Evolutionary conservation across 2,113 vertebrate genomes (phyloP).

Genomic region (Seriola rivoliana): DNA sequence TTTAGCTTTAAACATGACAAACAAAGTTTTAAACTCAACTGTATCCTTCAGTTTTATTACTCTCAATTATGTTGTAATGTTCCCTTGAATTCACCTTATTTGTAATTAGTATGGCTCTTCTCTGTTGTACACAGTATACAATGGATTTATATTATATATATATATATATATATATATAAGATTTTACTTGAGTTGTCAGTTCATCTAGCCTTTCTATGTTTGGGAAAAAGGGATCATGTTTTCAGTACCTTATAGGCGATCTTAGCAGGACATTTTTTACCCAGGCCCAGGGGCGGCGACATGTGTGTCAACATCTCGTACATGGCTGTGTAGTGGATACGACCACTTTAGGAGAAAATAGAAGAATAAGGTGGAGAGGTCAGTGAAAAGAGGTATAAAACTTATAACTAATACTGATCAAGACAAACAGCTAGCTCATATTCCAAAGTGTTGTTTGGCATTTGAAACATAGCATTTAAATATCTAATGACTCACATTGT

Average conservation of each 20-base stretch:
- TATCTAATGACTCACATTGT: background rate
- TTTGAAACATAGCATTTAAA: background rate
- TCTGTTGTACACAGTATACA: background rate
- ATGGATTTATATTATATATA: background rate
- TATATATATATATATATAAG: background rate
- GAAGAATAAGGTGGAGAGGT: constrained; percentile 65
- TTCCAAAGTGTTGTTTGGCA: background rate
- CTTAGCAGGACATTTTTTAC: constrained; percentile 99
- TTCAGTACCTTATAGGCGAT: constrained; percentile 97
- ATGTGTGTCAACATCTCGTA: constrained; percentile 99
- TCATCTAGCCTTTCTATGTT: background rate
- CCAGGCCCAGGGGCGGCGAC: constrained; percentile 98
- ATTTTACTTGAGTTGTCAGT: background rate
- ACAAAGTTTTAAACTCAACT: background rate
- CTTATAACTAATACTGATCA: background rate
- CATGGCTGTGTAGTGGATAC: constrained; percentile 99
- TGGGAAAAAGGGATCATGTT: background rate
- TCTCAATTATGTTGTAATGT: background rate
- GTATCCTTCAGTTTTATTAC: background rate
- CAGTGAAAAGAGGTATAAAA: background rate
- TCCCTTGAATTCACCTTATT: background rate
- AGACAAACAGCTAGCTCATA: background rate
- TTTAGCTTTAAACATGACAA: background rate
- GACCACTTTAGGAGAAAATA: constrained; percentile 87
- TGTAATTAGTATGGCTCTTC: background rate